A percentile compares a stretch with the other conserved stretches of the same genome.
Conservation (phyloP, 2,797 vertebrate genomes). For the Macrochelys suwanniensis region DNA sequence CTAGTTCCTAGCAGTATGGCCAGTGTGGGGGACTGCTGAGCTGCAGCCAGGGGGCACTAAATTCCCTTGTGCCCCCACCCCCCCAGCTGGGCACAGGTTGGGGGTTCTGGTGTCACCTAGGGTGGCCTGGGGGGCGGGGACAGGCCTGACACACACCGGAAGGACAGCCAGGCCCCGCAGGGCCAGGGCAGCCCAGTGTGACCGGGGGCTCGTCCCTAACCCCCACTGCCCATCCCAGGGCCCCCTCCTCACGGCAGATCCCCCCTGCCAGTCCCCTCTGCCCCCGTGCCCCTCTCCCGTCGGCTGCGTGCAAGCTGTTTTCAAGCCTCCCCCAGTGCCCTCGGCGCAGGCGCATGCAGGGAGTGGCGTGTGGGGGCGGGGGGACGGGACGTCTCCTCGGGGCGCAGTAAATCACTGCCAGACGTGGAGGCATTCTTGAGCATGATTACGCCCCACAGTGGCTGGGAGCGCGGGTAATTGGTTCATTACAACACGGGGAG, state of each 20-base stretch:
- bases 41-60: not conserved
- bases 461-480: constrained; percentile 80
- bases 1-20: not conserved
- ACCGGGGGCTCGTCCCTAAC: too few species aligned
- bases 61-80: not conserved
- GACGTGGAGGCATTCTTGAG: constrained; percentile 79
- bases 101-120: not conserved
- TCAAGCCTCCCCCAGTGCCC: not conserved
- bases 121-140: not conserved
- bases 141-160: not conserved
- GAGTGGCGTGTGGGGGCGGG: not conserved
- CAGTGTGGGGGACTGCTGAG: not conserved
- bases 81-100: not conserved
- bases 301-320: not conserved
- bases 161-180: not conserved
- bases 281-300: not conserved
- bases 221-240: not conserved
- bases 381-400: not conserved
- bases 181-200: not conserved
- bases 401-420: constrained; percentile 77
- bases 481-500: constrained; percentile 82
- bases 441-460: constrained; percentile 75
- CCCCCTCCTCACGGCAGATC: not conserved
- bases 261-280: not conserved
- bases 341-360: not conserved